phyloP scores from a whole-genome alignment of 2,797 vertebrate species.

The Eidolon dupreanum region DNA sequence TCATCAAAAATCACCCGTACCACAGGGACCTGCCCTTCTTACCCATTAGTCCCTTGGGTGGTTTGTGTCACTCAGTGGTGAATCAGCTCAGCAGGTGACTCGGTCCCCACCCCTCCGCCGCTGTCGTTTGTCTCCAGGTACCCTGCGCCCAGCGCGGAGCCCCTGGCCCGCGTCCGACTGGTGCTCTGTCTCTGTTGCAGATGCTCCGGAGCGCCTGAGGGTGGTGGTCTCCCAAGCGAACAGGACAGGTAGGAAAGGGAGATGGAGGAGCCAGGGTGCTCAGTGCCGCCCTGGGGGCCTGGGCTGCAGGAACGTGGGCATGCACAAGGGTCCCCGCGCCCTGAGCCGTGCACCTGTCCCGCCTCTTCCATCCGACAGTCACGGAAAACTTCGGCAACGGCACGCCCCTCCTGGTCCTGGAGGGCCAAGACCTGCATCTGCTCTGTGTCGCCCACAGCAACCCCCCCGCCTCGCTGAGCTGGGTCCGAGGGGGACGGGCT shows the following conservation, averaged over 20 bases:
- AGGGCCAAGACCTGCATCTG: conserved; percentile 64
- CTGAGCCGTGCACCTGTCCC: rapidly evolving
- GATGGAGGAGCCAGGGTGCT: background rate
- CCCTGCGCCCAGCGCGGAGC: background rate
- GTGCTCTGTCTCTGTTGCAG: conserved; percentile 58
- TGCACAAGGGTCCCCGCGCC: rapidly evolving
- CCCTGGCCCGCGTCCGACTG: rapidly evolving
- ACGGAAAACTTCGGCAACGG: background rate
- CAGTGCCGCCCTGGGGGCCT: rapidly evolving
- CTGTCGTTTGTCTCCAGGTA: background rate
- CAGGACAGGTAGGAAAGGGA: conserved; percentile 46
- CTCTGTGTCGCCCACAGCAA: conserved; percentile 51
- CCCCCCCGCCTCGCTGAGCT: conserved; percentile 57
- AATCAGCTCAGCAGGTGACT: background rate
- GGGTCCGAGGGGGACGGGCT: background rate
- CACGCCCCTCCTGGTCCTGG: background rate
- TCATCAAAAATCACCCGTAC: background rate
- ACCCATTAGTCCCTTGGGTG: background rate
- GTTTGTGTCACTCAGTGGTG: background rate
- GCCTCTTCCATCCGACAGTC: background rate
- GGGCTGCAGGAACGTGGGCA: rapidly evolving
- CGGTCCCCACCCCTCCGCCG: too few relatives aligned
- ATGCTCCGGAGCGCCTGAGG: conserved; percentile 50
- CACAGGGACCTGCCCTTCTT: background rate
- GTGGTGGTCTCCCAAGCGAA: conserved; percentile 37